A percentile compares a stretch with the other conserved stretches of the same genome.
phyloP scores from a whole-genome alignment of 2,113 vertebrate species.

The Petrocephalus microphthalmus region DNA sequence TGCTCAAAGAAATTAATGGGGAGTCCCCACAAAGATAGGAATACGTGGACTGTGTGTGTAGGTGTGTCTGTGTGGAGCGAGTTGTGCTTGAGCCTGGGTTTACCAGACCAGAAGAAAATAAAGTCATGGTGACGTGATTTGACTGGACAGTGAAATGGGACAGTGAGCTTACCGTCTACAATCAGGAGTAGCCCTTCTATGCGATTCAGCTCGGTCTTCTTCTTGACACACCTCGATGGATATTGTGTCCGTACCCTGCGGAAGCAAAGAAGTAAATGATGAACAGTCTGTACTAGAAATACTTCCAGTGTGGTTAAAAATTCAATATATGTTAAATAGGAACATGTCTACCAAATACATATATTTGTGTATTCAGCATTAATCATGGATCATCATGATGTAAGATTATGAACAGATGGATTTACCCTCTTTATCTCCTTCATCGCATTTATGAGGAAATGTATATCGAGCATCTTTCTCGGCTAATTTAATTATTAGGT shows the following conservation, averaged over 20 bases:
- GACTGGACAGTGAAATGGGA: not conserved
- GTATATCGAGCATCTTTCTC: not conserved
- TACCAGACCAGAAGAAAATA: conserved; percentile 4
- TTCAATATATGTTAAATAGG: not conserved
- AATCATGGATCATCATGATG: not conserved
- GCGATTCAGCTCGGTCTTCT: not conserved
- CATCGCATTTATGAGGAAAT: not conserved
- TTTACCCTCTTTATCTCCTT: not conserved
- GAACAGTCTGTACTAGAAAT: not conserved
- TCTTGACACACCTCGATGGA: not conserved
- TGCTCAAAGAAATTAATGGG: no score
- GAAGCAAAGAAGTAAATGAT: not conserved
- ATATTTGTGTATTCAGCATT: not conserved
- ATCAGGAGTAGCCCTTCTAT: not conserved
- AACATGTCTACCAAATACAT: not conserved
- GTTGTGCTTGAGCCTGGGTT: conserved; percentile 19
- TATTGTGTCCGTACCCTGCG: not conserved
- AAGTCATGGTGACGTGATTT: not conserved
- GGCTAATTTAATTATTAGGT: not conserved
- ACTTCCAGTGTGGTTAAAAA: not conserved
- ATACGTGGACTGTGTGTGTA: not conserved
- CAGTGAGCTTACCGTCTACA: not conserved
- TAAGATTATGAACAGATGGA: not conserved
- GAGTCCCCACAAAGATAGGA: no score
- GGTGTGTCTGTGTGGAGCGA: not conserved